These are phyloP conservation scores for Hyalella azteca DNA, from an alignment of 2,888 invertebrate genomes.

Conservation along the genomic window DNA sequence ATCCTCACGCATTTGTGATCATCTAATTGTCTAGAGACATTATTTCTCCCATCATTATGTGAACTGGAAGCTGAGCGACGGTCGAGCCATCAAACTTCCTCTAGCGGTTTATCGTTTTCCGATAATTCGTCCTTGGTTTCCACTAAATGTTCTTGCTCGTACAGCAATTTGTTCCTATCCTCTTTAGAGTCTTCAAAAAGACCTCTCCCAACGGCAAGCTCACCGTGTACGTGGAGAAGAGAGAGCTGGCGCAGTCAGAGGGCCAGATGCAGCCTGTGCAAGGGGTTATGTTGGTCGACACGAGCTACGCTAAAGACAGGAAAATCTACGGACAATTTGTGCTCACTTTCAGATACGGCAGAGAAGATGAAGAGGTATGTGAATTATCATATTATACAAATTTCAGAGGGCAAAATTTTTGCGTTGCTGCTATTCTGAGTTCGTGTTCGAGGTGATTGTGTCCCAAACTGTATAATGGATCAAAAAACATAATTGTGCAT, in stretches of 20 bases:
- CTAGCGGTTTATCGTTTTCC: not conserved
- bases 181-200: slow-evolving; percentile 54
- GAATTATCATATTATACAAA: too few species aligned
- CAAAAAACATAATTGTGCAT: too few species aligned
- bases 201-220: slow-evolving; percentile 55
- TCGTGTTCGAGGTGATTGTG: too few species aligned
- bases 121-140: too few species aligned
- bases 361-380: slow-evolving; percentile 58
- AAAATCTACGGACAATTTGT: slow-evolving; percentile 58
- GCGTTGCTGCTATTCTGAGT: too few species aligned
- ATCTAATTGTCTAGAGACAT: not conserved
- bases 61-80: not conserved
- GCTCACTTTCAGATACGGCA: slow-evolving; percentile 56
- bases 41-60: not conserved
- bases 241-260: slow-evolving; percentile 47
- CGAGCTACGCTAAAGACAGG: slow-evolving; percentile 54
- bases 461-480: too few species aligned
- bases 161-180: not conserved
- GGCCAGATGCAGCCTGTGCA: slow-evolving; percentile 49
- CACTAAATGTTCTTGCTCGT: too few species aligned
- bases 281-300: slow-evolving; percentile 56
- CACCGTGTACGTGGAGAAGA: slow-evolving; percentile 52
- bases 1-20: not conserved
- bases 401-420: too few species aligned
- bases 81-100: not conserved